These are phyloP conservation scores for Anoplolepis gracilipes DNA, from an alignment of 1,140 invertebrate species.

Conservation along the genomic window DNA sequence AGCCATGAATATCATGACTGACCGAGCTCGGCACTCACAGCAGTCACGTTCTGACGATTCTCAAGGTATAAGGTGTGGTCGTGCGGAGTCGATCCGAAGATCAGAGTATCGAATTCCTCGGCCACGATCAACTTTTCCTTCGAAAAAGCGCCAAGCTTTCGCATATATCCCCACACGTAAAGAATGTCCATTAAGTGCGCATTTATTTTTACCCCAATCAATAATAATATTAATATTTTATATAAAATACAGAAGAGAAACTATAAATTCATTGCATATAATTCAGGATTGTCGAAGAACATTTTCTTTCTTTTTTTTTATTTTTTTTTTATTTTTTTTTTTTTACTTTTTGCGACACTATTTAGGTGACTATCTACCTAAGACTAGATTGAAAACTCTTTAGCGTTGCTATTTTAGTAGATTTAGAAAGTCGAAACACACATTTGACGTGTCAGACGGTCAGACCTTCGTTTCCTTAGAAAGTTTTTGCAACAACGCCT, in stretches of 20 bases:
- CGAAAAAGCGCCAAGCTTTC: slow-evolving; percentile 8
- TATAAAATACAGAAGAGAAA: not conserved
- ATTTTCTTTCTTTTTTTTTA: not conserved
- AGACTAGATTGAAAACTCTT: slow-evolving; percentile 10
- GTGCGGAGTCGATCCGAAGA: slow-evolving; percentile 71
- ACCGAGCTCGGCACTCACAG: slow-evolving; percentile 81
- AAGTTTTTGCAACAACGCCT: slow-evolving; percentile 28
- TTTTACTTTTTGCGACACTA: too few relatives aligned
- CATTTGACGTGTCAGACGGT: not conserved
- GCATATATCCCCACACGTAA: not conserved
- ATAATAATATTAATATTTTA: not conserved
- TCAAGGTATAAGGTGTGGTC: slow-evolving; percentile 71
- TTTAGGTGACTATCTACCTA: not conserved
- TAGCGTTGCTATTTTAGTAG: not conserved
- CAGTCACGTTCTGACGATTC: slow-evolving; percentile 76
- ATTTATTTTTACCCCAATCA: slow-evolving; percentile 1
- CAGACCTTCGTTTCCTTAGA: slow-evolving; percentile 23
- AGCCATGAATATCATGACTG: slow-evolving; percentile 86
- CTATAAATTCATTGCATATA: not conserved
- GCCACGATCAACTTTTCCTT: slow-evolving; percentile 32
- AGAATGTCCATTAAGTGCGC: not conserved
- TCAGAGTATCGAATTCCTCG: slow-evolving; percentile 71
- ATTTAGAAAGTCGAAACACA: slow-evolving; percentile 1
- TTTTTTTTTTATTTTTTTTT: not conserved
- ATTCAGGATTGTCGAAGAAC: not conserved